These are phyloP conservation scores for Puntigrus tetrazona DNA, from an alignment of 2,113 vertebrate genomes.

Conservation along the genomic window DNA sequence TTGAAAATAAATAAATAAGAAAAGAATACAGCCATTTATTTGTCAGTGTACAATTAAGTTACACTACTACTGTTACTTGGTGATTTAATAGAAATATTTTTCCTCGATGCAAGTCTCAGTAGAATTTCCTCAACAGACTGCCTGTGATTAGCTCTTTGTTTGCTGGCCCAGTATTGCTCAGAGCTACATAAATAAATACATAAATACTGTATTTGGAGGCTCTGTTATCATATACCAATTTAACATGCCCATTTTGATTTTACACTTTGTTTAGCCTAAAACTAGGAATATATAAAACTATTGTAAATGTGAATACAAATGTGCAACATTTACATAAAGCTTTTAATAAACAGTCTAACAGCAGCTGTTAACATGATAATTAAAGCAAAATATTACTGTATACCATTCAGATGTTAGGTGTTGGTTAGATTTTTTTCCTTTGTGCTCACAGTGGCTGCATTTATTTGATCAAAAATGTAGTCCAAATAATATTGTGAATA, in stretches of 20 bases:
- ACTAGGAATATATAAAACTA: not conserved
- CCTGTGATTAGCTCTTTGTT: slow-evolving; percentile 11
- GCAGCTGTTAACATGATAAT: not conserved
- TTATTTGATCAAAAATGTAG: not conserved
- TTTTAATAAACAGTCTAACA: not conserved
- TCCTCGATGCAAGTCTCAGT: not conserved
- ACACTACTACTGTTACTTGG: not conserved
- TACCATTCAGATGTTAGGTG: not conserved
- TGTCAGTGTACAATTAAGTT: not conserved
- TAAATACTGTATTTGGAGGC: not conserved
- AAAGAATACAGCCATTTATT: not conserved
- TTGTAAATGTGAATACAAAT: not conserved
- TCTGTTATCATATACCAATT: not conserved
- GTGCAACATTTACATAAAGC: not conserved
- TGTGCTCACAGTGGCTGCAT: not conserved
- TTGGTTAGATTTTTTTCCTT: not conserved
- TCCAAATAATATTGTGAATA: not conserved
- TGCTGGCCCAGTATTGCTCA: not conserved
- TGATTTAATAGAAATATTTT: not conserved
- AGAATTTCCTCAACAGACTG: not conserved
- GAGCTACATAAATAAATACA: too few relatives aligned
- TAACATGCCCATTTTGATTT: not conserved
- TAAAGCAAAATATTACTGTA: not conserved
- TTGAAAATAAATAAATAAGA: too few relatives aligned
- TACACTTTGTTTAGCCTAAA: not conserved